These are phyloP conservation scores for Elachura formosa DNA, from an alignment of 2,113 vertebrate species.

Conservation along the genomic window DNA sequence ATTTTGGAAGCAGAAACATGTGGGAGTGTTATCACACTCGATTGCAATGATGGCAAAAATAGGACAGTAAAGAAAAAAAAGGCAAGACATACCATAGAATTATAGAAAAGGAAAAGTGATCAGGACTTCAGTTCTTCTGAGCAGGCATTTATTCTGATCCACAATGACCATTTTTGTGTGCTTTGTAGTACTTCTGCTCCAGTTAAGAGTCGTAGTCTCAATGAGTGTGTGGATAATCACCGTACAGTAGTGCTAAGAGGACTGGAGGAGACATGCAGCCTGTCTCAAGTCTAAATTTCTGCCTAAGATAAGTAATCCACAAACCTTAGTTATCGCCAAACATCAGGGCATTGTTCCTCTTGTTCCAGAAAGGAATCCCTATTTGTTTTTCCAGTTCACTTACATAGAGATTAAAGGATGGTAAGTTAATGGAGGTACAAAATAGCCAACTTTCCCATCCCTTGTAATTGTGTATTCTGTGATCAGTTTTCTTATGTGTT, in stretches of 20 bases:
- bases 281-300: background rate
- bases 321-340: background rate
- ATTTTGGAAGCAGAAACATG: background rate
- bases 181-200: background rate
- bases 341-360: background rate
- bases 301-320: background rate
- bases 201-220: background rate
- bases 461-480: background rate
- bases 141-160: background rate
- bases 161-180: background rate
- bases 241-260: background rate
- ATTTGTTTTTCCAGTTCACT: background rate
- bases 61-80: background rate
- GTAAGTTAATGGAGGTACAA: background rate
- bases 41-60: background rate
- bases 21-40: background rate
- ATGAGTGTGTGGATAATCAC: background rate
- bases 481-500: background rate
- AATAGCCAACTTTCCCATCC: background rate
- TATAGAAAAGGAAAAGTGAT: background rate
- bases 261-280: background rate
- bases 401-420: background rate
- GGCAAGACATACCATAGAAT: background rate
- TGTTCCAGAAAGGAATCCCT: background rate
- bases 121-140: background rate